A percentile compares a stretch with the other conserved stretches of the same genome.
Evolutionary conservation across 2,888 invertebrate genomes (phyloP).

Genomic region (Parnassius mnemosyne): DNA sequence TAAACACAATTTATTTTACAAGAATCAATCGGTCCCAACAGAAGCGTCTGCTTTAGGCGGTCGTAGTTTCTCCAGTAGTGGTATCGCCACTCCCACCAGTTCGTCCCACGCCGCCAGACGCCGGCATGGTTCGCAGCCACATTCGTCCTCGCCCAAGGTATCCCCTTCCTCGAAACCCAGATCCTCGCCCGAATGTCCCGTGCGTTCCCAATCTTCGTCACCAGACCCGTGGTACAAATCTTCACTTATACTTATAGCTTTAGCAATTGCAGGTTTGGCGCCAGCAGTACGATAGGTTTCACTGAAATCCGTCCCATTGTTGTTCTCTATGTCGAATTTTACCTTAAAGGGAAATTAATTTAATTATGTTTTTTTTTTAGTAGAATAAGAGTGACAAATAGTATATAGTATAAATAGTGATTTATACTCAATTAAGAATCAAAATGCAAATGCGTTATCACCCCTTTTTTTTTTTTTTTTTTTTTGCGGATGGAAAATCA

Average conservation of each 20-base stretch:
- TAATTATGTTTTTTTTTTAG: not conserved
- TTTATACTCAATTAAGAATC: too few relatives aligned
- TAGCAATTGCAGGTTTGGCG: conserved; percentile 31
- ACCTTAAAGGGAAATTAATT: conserved; percentile 43
- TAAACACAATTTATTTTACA: not conserved
- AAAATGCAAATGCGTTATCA: too few relatives aligned
- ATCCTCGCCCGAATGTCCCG: conserved; percentile 58
- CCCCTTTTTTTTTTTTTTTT: too few relatives aligned
- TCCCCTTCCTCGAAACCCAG: conserved; percentile 68
- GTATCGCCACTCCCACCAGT: conserved; percentile 86
- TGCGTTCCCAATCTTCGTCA: conserved; percentile 41
- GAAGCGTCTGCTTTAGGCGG: conserved; percentile 63
- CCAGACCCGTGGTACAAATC: conserved; percentile 40
- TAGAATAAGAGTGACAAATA: too few relatives aligned
- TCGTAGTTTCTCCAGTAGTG: conserved; percentile 84
- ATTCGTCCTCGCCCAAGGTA: conserved; percentile 50
- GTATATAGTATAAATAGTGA: too few relatives aligned
- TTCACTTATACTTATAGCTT: conserved; percentile 49
- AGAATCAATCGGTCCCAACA: conserved; percentile 57
- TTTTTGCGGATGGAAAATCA: too few relatives aligned
- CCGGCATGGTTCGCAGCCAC: conserved; percentile 59
- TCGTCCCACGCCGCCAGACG: conserved; percentile 84
- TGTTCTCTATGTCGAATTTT: conserved; percentile 53
- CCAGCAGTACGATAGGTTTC: conserved; percentile 18
- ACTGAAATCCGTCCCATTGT: not conserved